Percentiles rank a stretch among this genome's conserved stretches.
phyloP scores from a whole-genome alignment of 1,140 invertebrate species.

The Cylas formicarius region DNA sequence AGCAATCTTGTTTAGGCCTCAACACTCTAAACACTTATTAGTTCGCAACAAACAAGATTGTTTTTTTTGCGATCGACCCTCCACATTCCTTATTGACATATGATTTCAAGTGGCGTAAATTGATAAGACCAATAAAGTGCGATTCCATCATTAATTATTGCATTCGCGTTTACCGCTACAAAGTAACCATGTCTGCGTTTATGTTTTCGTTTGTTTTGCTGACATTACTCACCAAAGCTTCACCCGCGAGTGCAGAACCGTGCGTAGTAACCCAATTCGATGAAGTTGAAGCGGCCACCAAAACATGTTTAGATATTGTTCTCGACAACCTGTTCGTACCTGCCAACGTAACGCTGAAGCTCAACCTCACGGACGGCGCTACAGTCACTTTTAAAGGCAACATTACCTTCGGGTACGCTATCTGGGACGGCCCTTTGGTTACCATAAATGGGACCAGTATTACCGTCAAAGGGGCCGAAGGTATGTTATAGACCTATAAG shows the following conservation, averaged over 20 bases:
- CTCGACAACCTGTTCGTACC: constrained; percentile 18
- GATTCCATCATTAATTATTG: no score
- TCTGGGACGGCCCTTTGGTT: constrained; percentile 16
- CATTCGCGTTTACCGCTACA: no score
- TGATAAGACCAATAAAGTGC: no score
- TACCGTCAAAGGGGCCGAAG: constrained; percentile 11
- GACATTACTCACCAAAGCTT: no score
- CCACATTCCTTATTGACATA: no score
- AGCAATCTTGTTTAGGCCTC: no score
- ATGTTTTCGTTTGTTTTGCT: neutral
- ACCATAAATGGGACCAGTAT: constrained; percentile 17
- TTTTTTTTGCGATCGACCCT: no score
- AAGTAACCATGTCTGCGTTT: neutral
- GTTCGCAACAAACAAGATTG: no score
- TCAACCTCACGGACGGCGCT: constrained; percentile 12
- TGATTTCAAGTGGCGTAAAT: no score
- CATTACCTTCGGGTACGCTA: constrained; percentile 12
- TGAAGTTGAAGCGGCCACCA: constrained; percentile 9
- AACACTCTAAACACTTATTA: no score
- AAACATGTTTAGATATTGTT: constrained; percentile 11
- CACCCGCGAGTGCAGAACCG: neutral
- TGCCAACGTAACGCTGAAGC: constrained; percentile 12
- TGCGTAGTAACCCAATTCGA: constrained; percentile 15
- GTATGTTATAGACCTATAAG: no score
- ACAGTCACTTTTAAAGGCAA: constrained; percentile 19